Conservation (phyloP, 2,113 vertebrate species). For the Uria aalge region DNA sequence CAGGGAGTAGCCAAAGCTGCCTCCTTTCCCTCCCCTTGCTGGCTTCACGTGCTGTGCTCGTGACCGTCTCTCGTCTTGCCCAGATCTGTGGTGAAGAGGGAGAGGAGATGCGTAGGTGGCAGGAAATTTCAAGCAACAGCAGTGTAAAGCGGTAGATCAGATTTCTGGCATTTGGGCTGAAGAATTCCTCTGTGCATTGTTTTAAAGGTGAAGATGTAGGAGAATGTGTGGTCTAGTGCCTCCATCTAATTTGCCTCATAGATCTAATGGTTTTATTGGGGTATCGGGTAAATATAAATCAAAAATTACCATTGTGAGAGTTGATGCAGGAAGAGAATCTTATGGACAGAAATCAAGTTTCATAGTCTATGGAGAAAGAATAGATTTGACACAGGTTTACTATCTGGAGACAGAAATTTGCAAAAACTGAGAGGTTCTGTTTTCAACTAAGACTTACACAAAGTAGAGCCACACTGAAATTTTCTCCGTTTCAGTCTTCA, state of each 20-base stretch:
- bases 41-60: background rate
- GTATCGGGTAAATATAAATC: background rate
- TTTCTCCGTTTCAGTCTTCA: background rate
- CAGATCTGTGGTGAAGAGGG: background rate
- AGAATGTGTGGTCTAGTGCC: background rate
- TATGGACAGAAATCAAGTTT: background rate
- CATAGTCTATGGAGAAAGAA: background rate
- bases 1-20: background rate
- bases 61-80: background rate
- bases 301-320: background rate
- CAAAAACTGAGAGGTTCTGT: background rate
- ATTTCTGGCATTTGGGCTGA: background rate
- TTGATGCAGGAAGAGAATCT: background rate
- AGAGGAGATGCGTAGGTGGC: background rate
- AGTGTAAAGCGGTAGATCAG: background rate
- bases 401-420: background rate
- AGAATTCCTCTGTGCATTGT: background rate
- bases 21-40: background rate
- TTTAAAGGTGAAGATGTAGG: background rate
- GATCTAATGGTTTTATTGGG: background rate
- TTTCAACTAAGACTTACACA: background rate
- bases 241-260: background rate
- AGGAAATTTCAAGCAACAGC: background rate
- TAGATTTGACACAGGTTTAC: background rate
- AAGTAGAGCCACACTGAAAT: background rate